These are phyloP conservation scores for Propsilocerus akamusi DNA, from an alignment of 1,140 invertebrate species.

Conservation along the genomic window DNA sequence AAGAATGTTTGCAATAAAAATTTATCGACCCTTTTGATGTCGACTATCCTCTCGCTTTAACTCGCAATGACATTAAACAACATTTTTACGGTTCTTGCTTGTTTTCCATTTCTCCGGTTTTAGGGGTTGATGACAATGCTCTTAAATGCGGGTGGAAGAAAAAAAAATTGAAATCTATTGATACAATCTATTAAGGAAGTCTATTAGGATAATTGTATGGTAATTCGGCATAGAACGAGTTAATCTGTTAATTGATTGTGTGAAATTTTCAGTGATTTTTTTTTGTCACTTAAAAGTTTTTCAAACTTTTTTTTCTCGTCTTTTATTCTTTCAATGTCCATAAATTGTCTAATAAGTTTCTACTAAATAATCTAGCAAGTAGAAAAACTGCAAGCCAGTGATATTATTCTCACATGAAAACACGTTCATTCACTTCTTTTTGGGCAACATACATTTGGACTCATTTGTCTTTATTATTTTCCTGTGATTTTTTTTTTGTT, in stretches of 20 bases:
- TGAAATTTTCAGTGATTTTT: no score
- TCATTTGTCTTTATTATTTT: slow-evolving; percentile 2
- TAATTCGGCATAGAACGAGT: background rate
- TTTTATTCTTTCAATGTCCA: background rate
- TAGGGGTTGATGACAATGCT: background rate
- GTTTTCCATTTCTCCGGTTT: background rate
- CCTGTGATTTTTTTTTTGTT: background rate
- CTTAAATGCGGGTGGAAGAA: background rate
- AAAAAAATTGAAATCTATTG: background rate
- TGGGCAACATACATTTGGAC: background rate
- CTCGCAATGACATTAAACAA: background rate
- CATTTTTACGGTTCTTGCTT: background rate
- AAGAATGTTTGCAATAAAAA: slow-evolving; percentile 4
- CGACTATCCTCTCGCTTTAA: background rate
- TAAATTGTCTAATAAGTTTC: background rate
- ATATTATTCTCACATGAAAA: background rate
- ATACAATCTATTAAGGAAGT: slow-evolving; percentile 4
- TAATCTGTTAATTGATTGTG: slow-evolving; percentile 3
- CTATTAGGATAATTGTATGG: slow-evolving; percentile 2
- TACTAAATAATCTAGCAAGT: background rate
- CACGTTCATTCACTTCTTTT: background rate
- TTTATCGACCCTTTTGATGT: slow-evolving; percentile 1
- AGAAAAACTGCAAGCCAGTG: background rate
- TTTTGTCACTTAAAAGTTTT: no score
- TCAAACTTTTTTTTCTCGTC: background rate